These are phyloP conservation scores for Choloepus didactylus DNA, from an alignment of 2,797 vertebrate species.

Conservation along the genomic window DNA sequence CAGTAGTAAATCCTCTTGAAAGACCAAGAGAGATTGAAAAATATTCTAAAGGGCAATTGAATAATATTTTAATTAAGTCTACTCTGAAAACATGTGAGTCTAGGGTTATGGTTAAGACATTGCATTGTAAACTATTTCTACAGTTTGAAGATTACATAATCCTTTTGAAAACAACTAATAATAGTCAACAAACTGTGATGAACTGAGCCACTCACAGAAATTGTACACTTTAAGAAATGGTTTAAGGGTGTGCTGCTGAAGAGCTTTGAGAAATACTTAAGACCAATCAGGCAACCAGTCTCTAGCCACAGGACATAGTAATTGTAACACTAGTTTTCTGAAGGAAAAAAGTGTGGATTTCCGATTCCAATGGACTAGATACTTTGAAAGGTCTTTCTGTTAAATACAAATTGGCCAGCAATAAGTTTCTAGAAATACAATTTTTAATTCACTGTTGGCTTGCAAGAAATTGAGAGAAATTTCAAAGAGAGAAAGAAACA, in stretches of 20 bases:
- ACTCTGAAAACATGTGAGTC: not conserved
- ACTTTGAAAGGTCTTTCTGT: not conserved
- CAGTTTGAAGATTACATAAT: not conserved
- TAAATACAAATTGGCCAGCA: not conserved
- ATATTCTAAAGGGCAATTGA: not conserved
- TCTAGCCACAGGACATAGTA: not conserved
- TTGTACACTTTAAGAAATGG: not conserved
- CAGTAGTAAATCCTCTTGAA: constrained; percentile 21
- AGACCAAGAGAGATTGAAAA: constrained; percentile 56
- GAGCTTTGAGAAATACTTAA: not conserved
- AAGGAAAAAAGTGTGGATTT: not conserved
- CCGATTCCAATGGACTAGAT: not conserved
- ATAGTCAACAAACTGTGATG: not conserved
- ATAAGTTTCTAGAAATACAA: not conserved
- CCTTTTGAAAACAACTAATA: not conserved
- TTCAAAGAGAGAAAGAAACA: not conserved
- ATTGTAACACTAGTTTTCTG: not conserved
- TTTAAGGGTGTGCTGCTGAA: not conserved
- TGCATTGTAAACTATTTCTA: not conserved
- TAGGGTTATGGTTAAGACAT: not conserved
- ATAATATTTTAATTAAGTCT: constrained; percentile 51
- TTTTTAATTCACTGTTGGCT: not conserved
- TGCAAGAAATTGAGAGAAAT: not conserved
- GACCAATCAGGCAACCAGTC: not conserved
- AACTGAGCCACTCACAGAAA: too few species aligned